A percentile compares a stretch with the other conserved stretches of the same genome.
These are phyloP conservation scores for Mactromeris polynyma DNA, from an alignment of 2,888 invertebrate genomes.

Conservation along the genomic window DNA sequence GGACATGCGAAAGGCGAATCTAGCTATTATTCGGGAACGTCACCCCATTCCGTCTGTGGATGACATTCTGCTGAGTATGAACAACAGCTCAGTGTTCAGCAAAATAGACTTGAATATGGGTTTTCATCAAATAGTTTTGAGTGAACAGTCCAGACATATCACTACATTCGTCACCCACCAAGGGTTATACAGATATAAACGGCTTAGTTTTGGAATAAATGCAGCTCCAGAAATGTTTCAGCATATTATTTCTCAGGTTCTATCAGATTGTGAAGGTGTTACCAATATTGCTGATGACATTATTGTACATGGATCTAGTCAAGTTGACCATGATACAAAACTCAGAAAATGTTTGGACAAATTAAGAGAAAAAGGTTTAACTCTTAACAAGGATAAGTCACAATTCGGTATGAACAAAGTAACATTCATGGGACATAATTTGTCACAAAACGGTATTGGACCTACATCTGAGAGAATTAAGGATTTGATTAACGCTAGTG, in stretches of 20 bases:
- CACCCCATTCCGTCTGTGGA: constrained; percentile 62
- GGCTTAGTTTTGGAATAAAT: constrained; percentile 70
- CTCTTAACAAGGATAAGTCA: constrained; percentile 62
- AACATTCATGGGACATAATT: constrained; percentile 54
- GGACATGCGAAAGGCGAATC: constrained; percentile 63
- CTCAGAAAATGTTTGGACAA: constrained; percentile 33
- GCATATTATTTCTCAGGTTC: constrained; percentile 54
- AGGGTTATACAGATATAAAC: constrained; percentile 68
- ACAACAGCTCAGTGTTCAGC: constrained; percentile 65
- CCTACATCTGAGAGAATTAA: constrained; percentile 46
- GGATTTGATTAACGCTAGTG: constrained; percentile 52
- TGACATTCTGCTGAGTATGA: constrained; percentile 56
- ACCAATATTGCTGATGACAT: constrained; percentile 69
- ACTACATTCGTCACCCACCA: constrained; percentile 76
- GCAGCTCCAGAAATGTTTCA: constrained; percentile 72
- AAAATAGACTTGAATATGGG: constrained; percentile 75
- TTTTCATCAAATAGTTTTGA: constrained; percentile 73
- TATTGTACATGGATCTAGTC: constrained; percentile 59
- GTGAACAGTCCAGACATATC: constrained; percentile 70
- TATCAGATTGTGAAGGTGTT: constrained; percentile 50
- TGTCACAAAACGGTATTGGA: constrained; percentile 59
- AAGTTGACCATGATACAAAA: constrained; percentile 60
- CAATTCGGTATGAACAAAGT: constrained; percentile 55
- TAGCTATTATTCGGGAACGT: constrained; percentile 53
- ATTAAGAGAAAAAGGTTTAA: constrained; percentile 52